Evolutionary conservation across 2,797 vertebrate genomes (phyloP), one percentile per base, ranked within the genome.

Genomic region (Parambassis ranga): DNA sequence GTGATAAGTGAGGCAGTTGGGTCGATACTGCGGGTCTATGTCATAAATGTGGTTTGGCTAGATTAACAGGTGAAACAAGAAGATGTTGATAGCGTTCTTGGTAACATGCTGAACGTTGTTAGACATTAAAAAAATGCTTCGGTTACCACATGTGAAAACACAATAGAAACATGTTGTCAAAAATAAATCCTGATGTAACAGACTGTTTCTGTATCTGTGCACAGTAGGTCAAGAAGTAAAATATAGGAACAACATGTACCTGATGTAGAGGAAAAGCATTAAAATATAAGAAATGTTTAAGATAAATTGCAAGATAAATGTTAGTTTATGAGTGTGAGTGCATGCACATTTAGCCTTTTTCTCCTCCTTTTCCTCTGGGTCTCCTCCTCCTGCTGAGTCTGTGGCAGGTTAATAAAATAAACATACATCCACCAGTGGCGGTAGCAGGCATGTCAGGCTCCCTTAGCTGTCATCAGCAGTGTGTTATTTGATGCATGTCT

Each of bases 381-480:
- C 23, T 13, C 4, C 41, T 1, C 4, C 18, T 31, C 53, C 44
- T 19, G 6, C 62, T 2, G 10, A 51, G 53, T 65, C 82, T 78
- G 75, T 85, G 77, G 80, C 84, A 87, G 83, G 80, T 89, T 87
- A 85, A 90, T 90, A 88, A 90, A 88, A 89, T 85, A 89, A 89
- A 89, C 86, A 88, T 87, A 81, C 67, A 89, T 86, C 73, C 75
- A 75, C 71, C 64, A 62, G 77, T 83, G 80, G 83, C 32, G 28
- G 81, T 82, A 75, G 80, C 78, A 76, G 76, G 52, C 82, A 69
- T 81, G 86, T 86, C 87, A 76, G 65, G 70, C 80, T 86, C 77
- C 82, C 82, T 64, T 53, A 85, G 81, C 89, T 90, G 87, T 89
- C 87, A 87, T 77, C 85, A 57, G 63, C 64, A n/a, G 4, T 67